Evolutionary conservation across 2,797 vertebrate species (phyloP).

Genomic region (Neopelma chrysocephalum): DNA sequence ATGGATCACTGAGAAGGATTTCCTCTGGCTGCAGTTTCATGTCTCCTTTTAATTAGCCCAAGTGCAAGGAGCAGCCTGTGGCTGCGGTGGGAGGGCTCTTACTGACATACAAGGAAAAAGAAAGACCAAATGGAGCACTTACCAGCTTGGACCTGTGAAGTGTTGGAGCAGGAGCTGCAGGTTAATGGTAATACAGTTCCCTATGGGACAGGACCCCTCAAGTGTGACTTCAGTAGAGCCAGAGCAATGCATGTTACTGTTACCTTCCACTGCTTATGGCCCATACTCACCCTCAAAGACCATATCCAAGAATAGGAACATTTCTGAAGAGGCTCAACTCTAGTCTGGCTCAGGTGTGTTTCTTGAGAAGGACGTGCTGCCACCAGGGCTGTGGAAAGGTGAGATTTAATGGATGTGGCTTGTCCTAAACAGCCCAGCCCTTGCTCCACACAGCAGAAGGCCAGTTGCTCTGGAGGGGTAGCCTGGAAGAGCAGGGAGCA

Average conservation of each 20-base stretch:
- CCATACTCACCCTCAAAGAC: background rate
- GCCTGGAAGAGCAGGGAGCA: background rate
- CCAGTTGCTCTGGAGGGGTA: background rate
- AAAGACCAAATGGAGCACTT: background rate
- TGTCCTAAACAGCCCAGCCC: background rate
- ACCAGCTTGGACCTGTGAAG: accelerated
- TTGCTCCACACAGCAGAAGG: background rate
- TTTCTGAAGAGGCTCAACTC: background rate
- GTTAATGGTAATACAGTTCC: background rate
- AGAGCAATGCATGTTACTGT: background rate
- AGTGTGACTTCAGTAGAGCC: background rate
- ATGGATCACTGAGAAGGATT: background rate
- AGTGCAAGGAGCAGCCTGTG: background rate
- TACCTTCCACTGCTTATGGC: background rate
- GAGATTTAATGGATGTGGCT: accelerated
- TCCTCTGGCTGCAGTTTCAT: background rate
- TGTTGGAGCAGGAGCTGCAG: background rate
- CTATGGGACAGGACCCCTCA: background rate
- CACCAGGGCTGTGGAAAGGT: background rate
- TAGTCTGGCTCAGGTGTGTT: background rate
- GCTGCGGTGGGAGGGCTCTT: background rate
- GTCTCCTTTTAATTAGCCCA: background rate
- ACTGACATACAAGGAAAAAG: accelerated
- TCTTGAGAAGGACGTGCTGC: background rate
- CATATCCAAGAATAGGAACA: background rate